Base-by-base conservation (phyloP, 2,888 invertebrate genomes). In the Lasioglossum zephyrum region DNA sequence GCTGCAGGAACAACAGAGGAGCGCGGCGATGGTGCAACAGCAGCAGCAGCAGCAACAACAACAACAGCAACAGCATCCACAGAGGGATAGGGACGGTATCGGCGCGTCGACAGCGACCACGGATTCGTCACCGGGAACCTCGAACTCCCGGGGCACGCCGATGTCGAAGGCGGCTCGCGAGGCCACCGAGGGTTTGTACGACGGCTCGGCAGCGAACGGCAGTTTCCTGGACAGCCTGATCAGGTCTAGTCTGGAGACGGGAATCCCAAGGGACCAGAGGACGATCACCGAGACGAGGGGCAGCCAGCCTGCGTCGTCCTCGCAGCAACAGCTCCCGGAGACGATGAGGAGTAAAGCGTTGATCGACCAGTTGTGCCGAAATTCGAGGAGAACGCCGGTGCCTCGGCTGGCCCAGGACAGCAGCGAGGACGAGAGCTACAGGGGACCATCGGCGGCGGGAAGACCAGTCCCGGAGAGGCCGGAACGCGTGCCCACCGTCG, bases 211-310 rank as follows among this genome's bases (percentile, higher is more conserved):
- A 6, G 97, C 97, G 89, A 98, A 97, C 88, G 97, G 97, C n/a
- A 96, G 97, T 92, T 97, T 98, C 94, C 96, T 98, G 77, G 98
- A 98, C 93, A 98, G 98, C 77, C 97, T 98, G 92, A 98, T 98
- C 90, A 96, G 98, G 92, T 97, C 98, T 89, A 97, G 97, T 90
- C 96, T 98, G 86, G 98, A 98, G 94, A 96, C 97, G 57, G 97
- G 97, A 8, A 96, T 97, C 91, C 96, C 96, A 41, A 92, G 95
- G 80, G 95, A 95, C 81, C 93, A 94, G 89, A 89, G 94, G 82
- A 89, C 93, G 39, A 86, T 92, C 74, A 89, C 91, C 8, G 92
- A 93, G 66, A 91, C 92, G 70, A 95, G 95, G 60, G 96, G 93
- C 63, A 63, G 16, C 53, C 96, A 96, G 93, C 96, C 96, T 81